phyloP scores from a whole-genome alignment of 2,113 vertebrate genomes.

The Epinephelus moara region DNA sequence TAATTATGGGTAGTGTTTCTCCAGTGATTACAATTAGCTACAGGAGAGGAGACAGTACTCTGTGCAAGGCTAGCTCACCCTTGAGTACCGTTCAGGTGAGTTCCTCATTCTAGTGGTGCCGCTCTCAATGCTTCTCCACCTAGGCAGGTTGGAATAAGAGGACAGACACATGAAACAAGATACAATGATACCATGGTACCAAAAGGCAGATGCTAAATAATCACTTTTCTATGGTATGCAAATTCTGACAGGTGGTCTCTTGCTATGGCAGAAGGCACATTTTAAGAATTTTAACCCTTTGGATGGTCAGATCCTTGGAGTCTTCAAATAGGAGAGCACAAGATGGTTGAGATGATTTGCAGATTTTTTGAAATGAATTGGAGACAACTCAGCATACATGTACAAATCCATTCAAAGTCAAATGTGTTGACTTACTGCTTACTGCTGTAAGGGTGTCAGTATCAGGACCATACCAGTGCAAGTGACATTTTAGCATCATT shows the following conservation, averaged over 20 bases:
- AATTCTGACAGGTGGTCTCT: conserved; percentile 43
- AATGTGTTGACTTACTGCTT: conserved; percentile 11
- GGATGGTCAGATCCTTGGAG: conserved; percentile 60
- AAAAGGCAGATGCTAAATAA: conserved; percentile 67
- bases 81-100: conserved; percentile 87
- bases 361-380: conserved; percentile 36
- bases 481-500: conserved; percentile 36
- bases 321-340: conserved; percentile 63
- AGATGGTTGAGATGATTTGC: conserved; percentile 35
- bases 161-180: conserved; percentile 85
- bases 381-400: conserved; percentile 32
- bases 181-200: conserved; percentile 68
- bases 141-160: conserved; percentile 88
- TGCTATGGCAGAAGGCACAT: conserved; percentile 48
- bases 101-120: conserved; percentile 84
- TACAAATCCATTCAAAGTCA: conserved; percentile 49
- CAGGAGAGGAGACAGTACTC: conserved; percentile 83
- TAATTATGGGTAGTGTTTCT: conserved; percentile 55
- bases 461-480: conserved; percentile 15
- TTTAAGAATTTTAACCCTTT: conserved; percentile 75
- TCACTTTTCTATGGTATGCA: conserved; percentile 31
- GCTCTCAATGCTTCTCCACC: conserved; percentile 84
- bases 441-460: conserved; percentile 11
- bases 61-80: conserved; percentile 88
- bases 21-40: conserved; percentile 73